Conservation (phyloP, 2,113 vertebrate genomes). For the Marmota monax region DNA sequence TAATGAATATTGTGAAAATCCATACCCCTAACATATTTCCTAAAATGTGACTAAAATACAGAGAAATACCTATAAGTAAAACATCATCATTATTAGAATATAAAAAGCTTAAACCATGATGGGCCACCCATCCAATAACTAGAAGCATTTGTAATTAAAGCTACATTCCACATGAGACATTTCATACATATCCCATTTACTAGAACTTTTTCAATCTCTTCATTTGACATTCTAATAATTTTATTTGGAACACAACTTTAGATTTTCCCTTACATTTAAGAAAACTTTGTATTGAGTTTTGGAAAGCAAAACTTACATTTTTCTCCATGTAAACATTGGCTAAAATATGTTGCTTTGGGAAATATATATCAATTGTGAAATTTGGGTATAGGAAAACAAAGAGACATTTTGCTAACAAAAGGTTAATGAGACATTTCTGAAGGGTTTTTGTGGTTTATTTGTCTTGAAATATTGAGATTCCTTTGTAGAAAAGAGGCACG, state of each 20-base stretch:
- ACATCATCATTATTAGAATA: neutral
- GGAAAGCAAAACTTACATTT: neutral
- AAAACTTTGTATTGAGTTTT: neutral
- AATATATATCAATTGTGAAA: neutral
- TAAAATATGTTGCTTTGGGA: neutral
- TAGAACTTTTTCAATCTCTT: neutral
- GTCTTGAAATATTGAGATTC: neutral
- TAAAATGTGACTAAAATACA: slow-evolving; percentile 17
- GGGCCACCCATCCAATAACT: neutral
- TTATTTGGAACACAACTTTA: neutral
- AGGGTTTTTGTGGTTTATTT: neutral
- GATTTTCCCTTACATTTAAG: neutral
- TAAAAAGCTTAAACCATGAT: neutral
- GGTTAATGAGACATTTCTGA: neutral
- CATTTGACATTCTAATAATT: neutral
- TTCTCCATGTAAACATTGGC: neutral
- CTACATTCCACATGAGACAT: neutral
- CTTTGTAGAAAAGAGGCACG: neutral
- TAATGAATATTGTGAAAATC: neutral
- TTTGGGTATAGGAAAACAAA: neutral
- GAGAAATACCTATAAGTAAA: neutral
- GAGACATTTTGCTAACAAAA: slow-evolving; percentile 13
- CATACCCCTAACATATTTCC: neutral
- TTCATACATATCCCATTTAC: neutral
- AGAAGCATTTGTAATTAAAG: neutral